Conservation (phyloP, 1,140 invertebrate species). For the Cephus cinctus region DNA sequence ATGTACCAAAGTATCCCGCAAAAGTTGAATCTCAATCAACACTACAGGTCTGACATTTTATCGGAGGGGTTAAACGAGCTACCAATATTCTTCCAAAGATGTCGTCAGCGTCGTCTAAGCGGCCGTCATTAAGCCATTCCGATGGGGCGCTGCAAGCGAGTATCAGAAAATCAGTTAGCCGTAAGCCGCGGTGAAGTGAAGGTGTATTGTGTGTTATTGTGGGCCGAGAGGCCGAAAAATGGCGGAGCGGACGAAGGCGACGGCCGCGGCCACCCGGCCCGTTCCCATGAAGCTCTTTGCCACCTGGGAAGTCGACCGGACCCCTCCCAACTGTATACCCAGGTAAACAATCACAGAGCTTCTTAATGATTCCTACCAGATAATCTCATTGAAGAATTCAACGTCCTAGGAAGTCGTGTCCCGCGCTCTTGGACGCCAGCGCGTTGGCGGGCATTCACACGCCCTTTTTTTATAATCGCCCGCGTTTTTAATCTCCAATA, state of each 20-base stretch:
- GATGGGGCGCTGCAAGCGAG: too few relatives aligned
- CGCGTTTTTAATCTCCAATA: too few relatives aligned
- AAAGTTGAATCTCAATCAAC: too few relatives aligned
- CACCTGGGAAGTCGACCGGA: conserved; percentile 96
- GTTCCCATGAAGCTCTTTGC: conserved; percentile 97
- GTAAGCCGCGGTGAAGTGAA: conserved; percentile 25
- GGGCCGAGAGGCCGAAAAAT: conserved; percentile 47
- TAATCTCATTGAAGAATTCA: background rate
- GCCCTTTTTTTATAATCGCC: background rate
- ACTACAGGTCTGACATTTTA: too few relatives aligned
- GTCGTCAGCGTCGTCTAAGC: too few relatives aligned
- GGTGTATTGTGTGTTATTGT: conserved; percentile 22
- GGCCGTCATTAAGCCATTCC: too few relatives aligned
- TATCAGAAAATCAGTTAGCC: conserved; percentile 35
- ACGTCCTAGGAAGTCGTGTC: background rate
- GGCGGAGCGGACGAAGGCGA: conserved; percentile 56
- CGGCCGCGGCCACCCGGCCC: conserved; percentile 66
- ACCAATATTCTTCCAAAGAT: too few relatives aligned
- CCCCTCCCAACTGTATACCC: conserved; percentile 94
- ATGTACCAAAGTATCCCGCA: too few relatives aligned
- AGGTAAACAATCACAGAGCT: conserved; percentile 64
- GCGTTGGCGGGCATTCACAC: background rate
- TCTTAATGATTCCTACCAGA: background rate
- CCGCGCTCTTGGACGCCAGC: background rate
- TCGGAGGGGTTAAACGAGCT: too few relatives aligned